These are phyloP conservation scores for Syritta pipiens DNA, from an alignment of 2,888 invertebrate species.

Conservation along the genomic window DNA sequence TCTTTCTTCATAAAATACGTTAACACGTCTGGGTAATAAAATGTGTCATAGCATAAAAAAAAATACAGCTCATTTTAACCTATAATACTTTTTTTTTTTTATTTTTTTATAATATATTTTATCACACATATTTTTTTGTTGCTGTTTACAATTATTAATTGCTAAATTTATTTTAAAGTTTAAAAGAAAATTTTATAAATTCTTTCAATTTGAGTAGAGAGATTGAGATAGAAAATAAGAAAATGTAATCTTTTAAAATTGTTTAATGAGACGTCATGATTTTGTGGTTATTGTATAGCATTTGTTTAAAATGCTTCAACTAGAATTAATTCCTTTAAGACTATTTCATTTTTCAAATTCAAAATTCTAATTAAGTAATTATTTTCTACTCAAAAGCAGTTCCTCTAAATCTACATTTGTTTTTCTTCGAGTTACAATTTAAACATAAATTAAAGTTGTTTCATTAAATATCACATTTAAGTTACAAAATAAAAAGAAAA, in stretches of 20 bases:
- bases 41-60: background rate
- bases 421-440: slow-evolving; percentile 20
- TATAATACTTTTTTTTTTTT: slow-evolving; percentile 68
- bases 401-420: slow-evolving; percentile 41
- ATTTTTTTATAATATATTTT: slow-evolving; percentile 59
- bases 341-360: slow-evolving; percentile 5
- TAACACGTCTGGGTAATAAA: no score
- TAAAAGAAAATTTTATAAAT: slow-evolving; percentile 10
- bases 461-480: slow-evolving; percentile 65
- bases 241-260: slow-evolving; percentile 1
- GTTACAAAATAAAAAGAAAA: slow-evolving; percentile 49
- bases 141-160: slow-evolving; percentile 59
- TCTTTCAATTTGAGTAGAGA: no score
- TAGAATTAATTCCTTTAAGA: no score
- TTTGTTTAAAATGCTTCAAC: no score
- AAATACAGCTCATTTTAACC: slow-evolving; percentile 24
- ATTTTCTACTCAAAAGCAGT: slow-evolving; percentile 32
- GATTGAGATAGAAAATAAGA: background rate
- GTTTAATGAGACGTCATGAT: slow-evolving; percentile 21
- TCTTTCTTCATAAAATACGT: no score
- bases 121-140: slow-evolving; percentile 69
- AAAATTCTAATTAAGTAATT: slow-evolving; percentile 11
- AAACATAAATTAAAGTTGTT: slow-evolving; percentile 53
- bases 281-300: no score
- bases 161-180: slow-evolving; percentile 18